Evolutionary conservation across 2,888 invertebrate genomes (phyloP).

Genomic region (Leuctra nigra): DNA sequence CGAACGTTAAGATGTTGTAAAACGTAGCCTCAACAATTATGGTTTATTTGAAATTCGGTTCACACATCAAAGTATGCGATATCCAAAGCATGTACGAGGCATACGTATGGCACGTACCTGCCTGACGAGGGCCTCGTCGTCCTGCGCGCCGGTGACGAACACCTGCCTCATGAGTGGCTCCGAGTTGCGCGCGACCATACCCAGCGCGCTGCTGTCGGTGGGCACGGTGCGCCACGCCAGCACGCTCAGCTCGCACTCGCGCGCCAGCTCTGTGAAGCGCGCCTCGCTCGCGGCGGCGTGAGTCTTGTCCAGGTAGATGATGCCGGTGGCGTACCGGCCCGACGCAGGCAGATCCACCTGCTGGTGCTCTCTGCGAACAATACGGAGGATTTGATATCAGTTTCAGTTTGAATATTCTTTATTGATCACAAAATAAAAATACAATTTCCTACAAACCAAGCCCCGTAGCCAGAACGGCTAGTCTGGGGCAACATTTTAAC

Average conservation of each 20-base stretch:
- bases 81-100: no score
- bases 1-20: no score
- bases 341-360: conserved; percentile 77
- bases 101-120: conserved; percentile 64
- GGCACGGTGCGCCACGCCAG: conserved; percentile 94
- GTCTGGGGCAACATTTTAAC: no score
- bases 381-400: background rate
- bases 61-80: no score
- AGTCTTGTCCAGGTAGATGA: conserved; percentile 84
- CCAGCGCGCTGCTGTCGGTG: conserved; percentile 77
- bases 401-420: no score
- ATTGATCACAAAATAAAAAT: no score
- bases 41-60: no score
- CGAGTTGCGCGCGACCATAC: conserved; percentile 84
- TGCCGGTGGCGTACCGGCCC: conserved; percentile 94
- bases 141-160: conserved; percentile 59
- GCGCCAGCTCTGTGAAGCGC: conserved; percentile 73
- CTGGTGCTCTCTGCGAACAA: conserved; percentile 59
- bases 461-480: no score
- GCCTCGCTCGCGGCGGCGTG: conserved; percentile 73
- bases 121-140: conserved; percentile 53
- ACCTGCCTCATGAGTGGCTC: conserved; percentile 98
- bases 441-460: no score
- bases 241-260: conserved; percentile 71
- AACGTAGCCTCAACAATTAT: no score